Base-by-base conservation (phyloP, 1,140 invertebrate genomes). In the Magallana ariakensis region DNA sequence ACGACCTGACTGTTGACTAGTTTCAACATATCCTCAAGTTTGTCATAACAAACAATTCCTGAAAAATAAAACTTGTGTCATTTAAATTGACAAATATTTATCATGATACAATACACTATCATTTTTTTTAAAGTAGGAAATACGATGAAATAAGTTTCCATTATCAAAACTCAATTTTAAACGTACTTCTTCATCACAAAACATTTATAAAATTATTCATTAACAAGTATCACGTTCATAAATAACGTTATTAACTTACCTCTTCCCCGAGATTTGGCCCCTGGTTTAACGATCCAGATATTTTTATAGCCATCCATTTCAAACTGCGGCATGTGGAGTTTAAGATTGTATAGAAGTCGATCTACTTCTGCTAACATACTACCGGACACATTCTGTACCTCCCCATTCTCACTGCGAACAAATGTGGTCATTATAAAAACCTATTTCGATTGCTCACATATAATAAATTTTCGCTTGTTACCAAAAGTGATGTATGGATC, bases 221-320 rank as follows among this genome's bases (percentile, higher is more conserved):
- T 46, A 46, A 46, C 33, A 46, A 0, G 33, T 46, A 46, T 5
- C 33, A 46, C 33, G 1, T 46, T 46, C 5, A 46, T 46, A 5
- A 46, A 46, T 46, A n/a, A n/a, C n/a, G n/a, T 46, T 46, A 46
- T 46, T 46, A 46, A 46, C 33, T 86, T 88, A 95, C 94, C 94
- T 91, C 97, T 96, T 0, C 98, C 98, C 4, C 98, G 96, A 88
- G 98, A 99, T 94, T 98, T 97, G 83, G 98, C 98, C 15, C 98
- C 98, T 0, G 98, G 98, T 94, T 99, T 99, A 46, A 99, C 96
- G 90, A 99, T 99, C 98, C 98, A 99, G 84, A 98, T 96, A 94
- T 99, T 98, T 85, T 96, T 96, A 62, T 96, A 95, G 0, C 98
- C 98, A 93, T 98, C 98, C 90, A 97, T 92, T 56, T 96, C 92